These are phyloP conservation scores for Amorpha juglandis DNA, from an alignment of 2,888 invertebrate genomes.

Conservation along the genomic window DNA sequence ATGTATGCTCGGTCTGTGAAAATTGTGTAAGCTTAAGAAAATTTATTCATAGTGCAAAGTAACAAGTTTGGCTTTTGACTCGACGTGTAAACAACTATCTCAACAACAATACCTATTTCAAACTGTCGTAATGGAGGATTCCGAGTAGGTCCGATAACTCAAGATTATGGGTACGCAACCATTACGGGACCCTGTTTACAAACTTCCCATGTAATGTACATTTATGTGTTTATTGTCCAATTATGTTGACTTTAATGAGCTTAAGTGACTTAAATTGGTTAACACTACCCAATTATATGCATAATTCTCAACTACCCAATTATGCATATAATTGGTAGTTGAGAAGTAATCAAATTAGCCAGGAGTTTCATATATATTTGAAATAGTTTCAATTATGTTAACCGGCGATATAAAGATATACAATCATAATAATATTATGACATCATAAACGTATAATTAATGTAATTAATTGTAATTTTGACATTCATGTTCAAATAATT, in stretches of 20 bases:
- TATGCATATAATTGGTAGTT: neutral
- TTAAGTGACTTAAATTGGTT: slow-evolving; percentile 13
- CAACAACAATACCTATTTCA: slow-evolving; percentile 27
- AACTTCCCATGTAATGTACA: slow-evolving; percentile 48
- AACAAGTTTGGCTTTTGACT: slow-evolving; percentile 16
- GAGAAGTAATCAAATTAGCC: neutral
- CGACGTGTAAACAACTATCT: slow-evolving; percentile 17
- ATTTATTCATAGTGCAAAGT: slow-evolving; percentile 5
- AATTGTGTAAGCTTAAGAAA: neutral
- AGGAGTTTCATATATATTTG: neutral
- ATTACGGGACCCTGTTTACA: slow-evolving; percentile 39
- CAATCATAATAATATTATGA: no score
- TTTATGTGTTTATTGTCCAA: slow-evolving; percentile 2
- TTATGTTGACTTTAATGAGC: slow-evolving; percentile 13
- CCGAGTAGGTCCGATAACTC: slow-evolving; percentile 44
- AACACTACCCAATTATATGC: neutral
- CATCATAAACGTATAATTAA: no score
- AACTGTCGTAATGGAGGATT: slow-evolving; percentile 35
- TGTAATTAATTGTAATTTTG: no score
- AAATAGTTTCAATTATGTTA: no score
- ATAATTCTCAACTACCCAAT: no score
- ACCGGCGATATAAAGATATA: no score
- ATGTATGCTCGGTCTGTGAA: neutral
- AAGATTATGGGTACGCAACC: slow-evolving; percentile 47
- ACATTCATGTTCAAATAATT: no score